These are phyloP conservation scores for Syrista parreyssii DNA, from an alignment of 2,888 invertebrate genomes.

Conservation along the genomic window DNA sequence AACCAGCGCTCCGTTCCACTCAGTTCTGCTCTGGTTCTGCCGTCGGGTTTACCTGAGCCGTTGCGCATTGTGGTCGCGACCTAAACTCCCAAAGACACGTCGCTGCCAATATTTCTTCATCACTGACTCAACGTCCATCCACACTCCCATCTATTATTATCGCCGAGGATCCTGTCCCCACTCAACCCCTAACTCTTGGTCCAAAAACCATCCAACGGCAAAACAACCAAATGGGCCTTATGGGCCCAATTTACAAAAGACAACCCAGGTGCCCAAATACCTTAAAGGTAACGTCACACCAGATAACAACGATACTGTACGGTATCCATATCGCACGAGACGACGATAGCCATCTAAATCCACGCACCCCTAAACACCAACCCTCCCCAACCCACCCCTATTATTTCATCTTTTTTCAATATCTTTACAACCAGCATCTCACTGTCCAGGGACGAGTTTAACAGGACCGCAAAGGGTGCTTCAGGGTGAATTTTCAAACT, in stretches of 20 bases:
- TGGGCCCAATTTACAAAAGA: neutral
- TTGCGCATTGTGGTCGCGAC: conserved; percentile 17
- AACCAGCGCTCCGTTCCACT: conserved; percentile 10
- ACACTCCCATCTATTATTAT: neutral
- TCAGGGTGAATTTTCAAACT: neutral
- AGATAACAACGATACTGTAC: neutral
- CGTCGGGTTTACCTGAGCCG: neutral
- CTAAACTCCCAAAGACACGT: conserved; percentile 7
- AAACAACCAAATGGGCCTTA: neutral
- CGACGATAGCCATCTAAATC: conserved; percentile 40
- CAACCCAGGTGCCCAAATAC: neutral
- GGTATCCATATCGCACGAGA: neutral
- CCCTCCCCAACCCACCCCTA: conserved; percentile 14
- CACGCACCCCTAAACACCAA: conserved; percentile 10
- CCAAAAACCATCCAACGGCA: neutral
- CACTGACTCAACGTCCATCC: neutral
- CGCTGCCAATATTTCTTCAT: neutral
- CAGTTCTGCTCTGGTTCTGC: conserved; percentile 1
- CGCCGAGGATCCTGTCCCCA: neutral
- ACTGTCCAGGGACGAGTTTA: conserved; percentile 33
- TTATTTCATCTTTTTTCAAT: neutral
- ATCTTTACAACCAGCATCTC: conserved; percentile 21
- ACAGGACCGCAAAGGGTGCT: conserved; percentile 24
- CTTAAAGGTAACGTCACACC: neutral
- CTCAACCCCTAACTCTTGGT: neutral